Base-by-base conservation (phyloP, 2,888 invertebrate species). In the Drosophila niveifrons region DNA sequence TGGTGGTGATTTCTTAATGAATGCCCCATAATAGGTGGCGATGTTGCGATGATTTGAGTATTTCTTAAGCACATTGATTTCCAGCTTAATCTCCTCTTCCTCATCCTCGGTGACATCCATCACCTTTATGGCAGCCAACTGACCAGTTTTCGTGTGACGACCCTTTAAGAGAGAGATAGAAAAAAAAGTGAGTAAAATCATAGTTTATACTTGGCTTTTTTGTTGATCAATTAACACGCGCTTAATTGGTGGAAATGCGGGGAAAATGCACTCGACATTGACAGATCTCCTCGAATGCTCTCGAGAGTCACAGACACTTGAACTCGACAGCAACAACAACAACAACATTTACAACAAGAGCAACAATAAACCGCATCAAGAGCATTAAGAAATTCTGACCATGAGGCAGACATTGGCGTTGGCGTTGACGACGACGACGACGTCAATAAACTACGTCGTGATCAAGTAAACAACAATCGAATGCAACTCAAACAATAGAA, bases 41-140 rank as follows among this genome's bases (percentile, higher is more conserved):
- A 99, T 99, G 93, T 99, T 99, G 90, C 99, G 96, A 93, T 99
- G 99, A 94, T 98, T 98, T 74, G 98, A 98, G 94, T 97, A 98
- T 95, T 97, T 99, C 94, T 99, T 99, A 88, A 99, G 94, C 88
- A 99, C 99, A 94, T 99, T 99, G 89, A 99, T 99, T 94, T 99
- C 99, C 90, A 99, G 94, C 93, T 99, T 99, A 87, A 99, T 99
- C 94, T 99, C 99, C 93, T 99, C 99, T 92, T 99, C 99, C 93
- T 99, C 99, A 93, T 99, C 99, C 95, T 99, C 99, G 85, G 99
- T 99, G 90, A 99, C 99, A 93, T 99, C 99, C 99, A 99, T 99
- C 92, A 99, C 99, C 95, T 99, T 99, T 93, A 99, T 99, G 93
- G 99, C 99, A 82, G 99, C 99, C 94, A 99, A 94, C 93, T 99